These are phyloP conservation scores for Coturnix japonica DNA, from an alignment of 2,113 vertebrate genomes.

Conservation along the genomic window DNA sequence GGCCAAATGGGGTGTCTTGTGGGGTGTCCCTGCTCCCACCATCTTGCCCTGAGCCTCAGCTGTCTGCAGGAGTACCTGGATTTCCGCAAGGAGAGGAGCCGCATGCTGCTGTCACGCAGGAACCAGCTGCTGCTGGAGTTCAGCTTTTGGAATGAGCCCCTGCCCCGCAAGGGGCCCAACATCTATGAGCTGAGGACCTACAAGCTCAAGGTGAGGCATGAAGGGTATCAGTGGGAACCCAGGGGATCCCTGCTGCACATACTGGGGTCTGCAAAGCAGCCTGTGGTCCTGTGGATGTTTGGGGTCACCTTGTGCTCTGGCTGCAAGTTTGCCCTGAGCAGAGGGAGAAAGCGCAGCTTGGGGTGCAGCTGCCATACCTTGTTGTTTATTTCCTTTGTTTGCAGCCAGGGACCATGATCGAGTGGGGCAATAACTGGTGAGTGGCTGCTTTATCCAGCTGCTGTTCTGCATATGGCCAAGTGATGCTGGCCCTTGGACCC, in stretches of 20 bases:
- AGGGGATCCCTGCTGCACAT: background rate
- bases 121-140: slow-evolving; percentile 96
- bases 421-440: slow-evolving; percentile 99
- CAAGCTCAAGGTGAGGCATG: slow-evolving; percentile 84
- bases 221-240: background rate
- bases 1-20: no score
- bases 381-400: background rate
- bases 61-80: slow-evolving; percentile 85
- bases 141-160: slow-evolving; percentile 97
- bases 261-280: background rate
- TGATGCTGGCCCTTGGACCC: background rate
- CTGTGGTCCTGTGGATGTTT: background rate
- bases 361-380: background rate
- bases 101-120: slow-evolving; percentile 90
- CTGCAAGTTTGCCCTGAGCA: no score
- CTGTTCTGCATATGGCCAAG: background rate
- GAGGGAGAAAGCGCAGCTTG: fast-evolving
- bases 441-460: background rate
- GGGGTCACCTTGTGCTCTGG: no score
- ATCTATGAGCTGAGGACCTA: slow-evolving; percentile 94
- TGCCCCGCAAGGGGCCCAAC: slow-evolving; percentile 87
- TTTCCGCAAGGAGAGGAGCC: slow-evolving; percentile 89
- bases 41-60: background rate
- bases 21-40: background rate
- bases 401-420: slow-evolving; percentile 97